Percentiles rank a stretch among this genome's conserved stretches.
Evolutionary conservation across 1,140 invertebrate genomes (phyloP).

Genomic region (Theocolax elegans): DNA sequence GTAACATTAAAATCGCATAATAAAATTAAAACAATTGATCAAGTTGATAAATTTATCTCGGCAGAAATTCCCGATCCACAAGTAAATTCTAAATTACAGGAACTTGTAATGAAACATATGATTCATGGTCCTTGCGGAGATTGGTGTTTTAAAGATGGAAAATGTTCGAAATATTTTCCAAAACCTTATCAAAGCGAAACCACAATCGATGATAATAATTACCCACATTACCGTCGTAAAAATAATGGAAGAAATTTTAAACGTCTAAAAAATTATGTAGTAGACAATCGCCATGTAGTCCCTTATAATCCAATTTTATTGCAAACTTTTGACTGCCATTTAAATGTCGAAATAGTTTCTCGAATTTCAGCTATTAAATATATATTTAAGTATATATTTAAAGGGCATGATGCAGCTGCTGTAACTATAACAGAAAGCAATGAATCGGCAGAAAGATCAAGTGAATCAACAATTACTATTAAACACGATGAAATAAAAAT

Average conservation of each 20-base stretch:
- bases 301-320: slow-evolving; percentile 21
- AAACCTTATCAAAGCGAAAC: slow-evolving; percentile 50
- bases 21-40: slow-evolving; percentile 1
- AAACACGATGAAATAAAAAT: slow-evolving; percentile 36
- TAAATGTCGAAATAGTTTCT: slow-evolving; percentile 36
- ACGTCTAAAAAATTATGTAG: neutral
- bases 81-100: slow-evolving; percentile 47
- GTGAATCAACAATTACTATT: slow-evolving; percentile 1
- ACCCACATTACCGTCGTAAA: slow-evolving; percentile 39
- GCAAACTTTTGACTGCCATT: slow-evolving; percentile 25
- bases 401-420: slow-evolving; percentile 41
- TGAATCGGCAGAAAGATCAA: neutral
- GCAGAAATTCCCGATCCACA: slow-evolving; percentile 63
- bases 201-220: slow-evolving; percentile 51
- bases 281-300: slow-evolving; percentile 14
- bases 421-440: neutral
- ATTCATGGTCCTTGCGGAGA: slow-evolving; percentile 53
- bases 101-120: slow-evolving; percentile 55
- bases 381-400: slow-evolving; percentile 41
- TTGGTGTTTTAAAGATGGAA: slow-evolving; percentile 40
- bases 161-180: slow-evolving; percentile 60
- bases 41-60: too few species aligned
- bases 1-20: neutral
- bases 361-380: slow-evolving; percentile 38
- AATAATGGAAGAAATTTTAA: too few species aligned